Evolutionary conservation across 2,888 invertebrate genomes (phyloP).

Genomic region (Lasioglossum villosulum): DNA sequence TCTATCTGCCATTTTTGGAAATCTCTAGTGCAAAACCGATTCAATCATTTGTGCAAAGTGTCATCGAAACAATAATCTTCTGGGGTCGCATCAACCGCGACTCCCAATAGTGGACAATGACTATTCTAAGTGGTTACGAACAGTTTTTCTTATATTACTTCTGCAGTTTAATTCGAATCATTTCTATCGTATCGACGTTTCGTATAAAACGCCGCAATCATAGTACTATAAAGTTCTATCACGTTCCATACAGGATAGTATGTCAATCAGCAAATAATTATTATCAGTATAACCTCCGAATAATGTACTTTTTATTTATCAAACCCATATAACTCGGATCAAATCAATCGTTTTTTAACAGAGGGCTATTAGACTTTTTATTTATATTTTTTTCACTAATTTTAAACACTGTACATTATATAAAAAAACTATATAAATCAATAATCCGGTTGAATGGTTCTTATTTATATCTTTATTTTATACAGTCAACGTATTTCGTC

Average conservation of each 20-base stretch:
- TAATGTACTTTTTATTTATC: constrained; percentile 58
- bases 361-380: constrained; percentile 25
- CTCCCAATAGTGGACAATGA: constrained; percentile 68
- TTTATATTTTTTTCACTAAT: constrained; percentile 50
- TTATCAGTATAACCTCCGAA: constrained; percentile 47
- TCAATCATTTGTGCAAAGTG: constrained; percentile 62
- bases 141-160: constrained; percentile 69
- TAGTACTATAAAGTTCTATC: constrained; percentile 81
- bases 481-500: constrained; percentile 5
- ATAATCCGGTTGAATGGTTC: constrained; percentile 9
- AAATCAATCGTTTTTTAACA: constrained; percentile 40
- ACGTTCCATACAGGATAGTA: constrained; percentile 83
- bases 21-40: constrained; percentile 68
- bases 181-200: constrained; percentile 58
- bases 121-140: constrained; percentile 66
- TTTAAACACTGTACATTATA: constrained; percentile 39
- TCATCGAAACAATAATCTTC: constrained; percentile 47
- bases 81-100: constrained; percentile 50
- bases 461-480: constrained; percentile 33
- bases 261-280: constrained; percentile 60
- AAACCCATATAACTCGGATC: constrained; percentile 34
- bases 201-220: constrained; percentile 73
- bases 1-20: constrained; percentile 68
- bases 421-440: constrained; percentile 27
- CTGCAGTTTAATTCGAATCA: constrained; percentile 59